Evolutionary conservation across 2,797 vertebrate species (phyloP).

Genomic region (Cyclopterus lumpus): DNA sequence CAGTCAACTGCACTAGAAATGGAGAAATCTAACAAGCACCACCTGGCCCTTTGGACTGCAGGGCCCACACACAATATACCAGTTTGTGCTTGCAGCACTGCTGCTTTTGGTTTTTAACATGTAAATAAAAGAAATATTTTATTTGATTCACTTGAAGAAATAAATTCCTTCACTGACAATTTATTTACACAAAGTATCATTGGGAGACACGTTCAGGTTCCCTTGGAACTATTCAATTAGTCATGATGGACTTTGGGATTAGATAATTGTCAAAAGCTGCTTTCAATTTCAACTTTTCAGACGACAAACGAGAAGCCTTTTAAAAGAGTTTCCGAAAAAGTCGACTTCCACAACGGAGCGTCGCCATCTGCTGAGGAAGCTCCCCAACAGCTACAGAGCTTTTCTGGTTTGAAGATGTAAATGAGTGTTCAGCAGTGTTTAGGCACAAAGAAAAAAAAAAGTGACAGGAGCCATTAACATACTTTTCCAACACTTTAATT

Average conservation of each 20-base stretch:
- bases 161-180: not conserved
- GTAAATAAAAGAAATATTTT: conserved; percentile 13
- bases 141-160: not conserved
- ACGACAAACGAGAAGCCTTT: not conserved
- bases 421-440: not conserved
- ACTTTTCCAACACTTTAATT: conserved; percentile 50
- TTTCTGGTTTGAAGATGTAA: not conserved
- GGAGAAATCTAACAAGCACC: not conserved
- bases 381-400: not conserved
- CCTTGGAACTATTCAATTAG: not conserved
- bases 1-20: conserved; percentile 72
- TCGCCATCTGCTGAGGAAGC: not conserved
- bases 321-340: not conserved
- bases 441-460: conserved; percentile 19
- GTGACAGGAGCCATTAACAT: not conserved
- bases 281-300: not conserved
- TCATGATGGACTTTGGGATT: not conserved
- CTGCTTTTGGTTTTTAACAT: not conserved
- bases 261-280: not conserved
- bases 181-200: not conserved
- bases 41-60: conserved; percentile 1
- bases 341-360: not conserved
- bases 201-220: not conserved
- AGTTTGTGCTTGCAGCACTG: not conserved
- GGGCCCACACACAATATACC: not conserved